Evolutionary conservation across 1,140 invertebrate species (phyloP), one percentile per base, ranked within the genome.

Genomic region (Aphelinus certus): DNA sequence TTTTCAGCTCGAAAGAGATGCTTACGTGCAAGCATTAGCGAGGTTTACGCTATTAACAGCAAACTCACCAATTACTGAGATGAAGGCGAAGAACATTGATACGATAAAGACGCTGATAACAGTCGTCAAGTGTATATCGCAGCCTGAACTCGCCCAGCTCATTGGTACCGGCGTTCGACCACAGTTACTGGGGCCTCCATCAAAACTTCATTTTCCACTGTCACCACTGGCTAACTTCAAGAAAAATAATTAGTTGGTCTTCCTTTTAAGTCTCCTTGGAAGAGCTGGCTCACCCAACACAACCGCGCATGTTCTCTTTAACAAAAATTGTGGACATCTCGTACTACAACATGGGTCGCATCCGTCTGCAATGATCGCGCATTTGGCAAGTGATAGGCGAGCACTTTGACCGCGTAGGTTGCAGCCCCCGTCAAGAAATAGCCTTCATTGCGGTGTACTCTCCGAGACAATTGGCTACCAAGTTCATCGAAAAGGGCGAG

Each of bases 251-350:
- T n/a, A n/a, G n/a, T n/a, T n/a, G n/a, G n/a, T n/a, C n/a, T n/a
- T n/a, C n/a, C n/a, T 9, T 45, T 10, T 43, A 75, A 80, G 95
- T 99, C 3, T 99, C 97, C 0, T 85, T 96, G 58, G 98, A 99
- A 85, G 98, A 99, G 87, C 85, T 99, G 10, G 92, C 94, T 1
- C 94, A 96, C 84, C 91, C 93, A 1, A 90, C 91, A 0, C 94
- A 94, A 79, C 97, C 97, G 1, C 89, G 98, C 76, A 99, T 99
- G 97, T 99, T 98, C 85, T 98, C 97, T 63, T 87, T 99, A 10
- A 97, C 98, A 82, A 99, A 99, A 87, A 97, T 99, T 64, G 98
- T 99, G 0, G 98, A 99, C 88, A 99, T 99, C 78, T 99, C 97
- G 0, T 99, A 99, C 84, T 99, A 99, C 88, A 99, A 99, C 85